These are phyloP conservation scores for Apodemia arnacis DNA, from an alignment of 2,888 invertebrate species.

Conservation along the genomic window DNA sequence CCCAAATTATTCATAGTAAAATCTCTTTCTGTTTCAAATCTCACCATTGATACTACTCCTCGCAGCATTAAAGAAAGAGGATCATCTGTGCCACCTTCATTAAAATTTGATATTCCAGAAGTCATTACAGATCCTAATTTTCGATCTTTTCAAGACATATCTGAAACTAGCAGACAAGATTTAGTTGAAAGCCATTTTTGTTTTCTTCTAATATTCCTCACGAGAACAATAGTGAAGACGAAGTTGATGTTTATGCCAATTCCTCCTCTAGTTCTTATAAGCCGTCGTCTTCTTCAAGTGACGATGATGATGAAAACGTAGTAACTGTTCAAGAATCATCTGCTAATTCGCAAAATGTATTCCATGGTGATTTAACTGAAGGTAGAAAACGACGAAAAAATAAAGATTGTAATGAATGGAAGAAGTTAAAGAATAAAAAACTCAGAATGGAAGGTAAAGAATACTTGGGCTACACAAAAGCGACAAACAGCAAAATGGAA, in stretches of 20 bases:
- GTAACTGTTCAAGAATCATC: no score
- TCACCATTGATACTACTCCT: slow-evolving; percentile 32
- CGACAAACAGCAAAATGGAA: slow-evolving; percentile 2
- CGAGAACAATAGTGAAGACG: slow-evolving; percentile 23
- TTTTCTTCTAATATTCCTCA: slow-evolving; percentile 17
- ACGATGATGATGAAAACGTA: no score
- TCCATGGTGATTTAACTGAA: slow-evolving; percentile 30
- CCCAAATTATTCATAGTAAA: slow-evolving; percentile 33
- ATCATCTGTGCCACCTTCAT: slow-evolving; percentile 38
- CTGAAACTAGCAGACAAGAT: slow-evolving; percentile 17
- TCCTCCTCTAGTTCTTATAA: slow-evolving; percentile 19
- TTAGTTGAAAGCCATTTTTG: slow-evolving; percentile 23
- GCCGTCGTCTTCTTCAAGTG: not conserved
- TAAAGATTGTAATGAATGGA: not conserved
- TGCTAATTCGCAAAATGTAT: not conserved
- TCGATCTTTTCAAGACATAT: slow-evolving; percentile 24
- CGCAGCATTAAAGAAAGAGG: slow-evolving; percentile 35
- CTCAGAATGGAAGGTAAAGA: slow-evolving; percentile 13
- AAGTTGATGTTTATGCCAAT: slow-evolving; percentile 24
- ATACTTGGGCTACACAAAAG: slow-evolving; percentile 19
- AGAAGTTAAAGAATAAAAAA: slow-evolving; percentile 23
- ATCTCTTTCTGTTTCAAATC: slow-evolving; percentile 41
- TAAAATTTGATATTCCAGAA: slow-evolving; percentile 32
- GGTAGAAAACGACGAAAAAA: slow-evolving; percentile 24
- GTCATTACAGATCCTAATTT: slow-evolving; percentile 24